These are phyloP conservation scores for Frankliniella fusca DNA, from an alignment of 2,888 invertebrate species.

Conservation along the genomic window DNA sequence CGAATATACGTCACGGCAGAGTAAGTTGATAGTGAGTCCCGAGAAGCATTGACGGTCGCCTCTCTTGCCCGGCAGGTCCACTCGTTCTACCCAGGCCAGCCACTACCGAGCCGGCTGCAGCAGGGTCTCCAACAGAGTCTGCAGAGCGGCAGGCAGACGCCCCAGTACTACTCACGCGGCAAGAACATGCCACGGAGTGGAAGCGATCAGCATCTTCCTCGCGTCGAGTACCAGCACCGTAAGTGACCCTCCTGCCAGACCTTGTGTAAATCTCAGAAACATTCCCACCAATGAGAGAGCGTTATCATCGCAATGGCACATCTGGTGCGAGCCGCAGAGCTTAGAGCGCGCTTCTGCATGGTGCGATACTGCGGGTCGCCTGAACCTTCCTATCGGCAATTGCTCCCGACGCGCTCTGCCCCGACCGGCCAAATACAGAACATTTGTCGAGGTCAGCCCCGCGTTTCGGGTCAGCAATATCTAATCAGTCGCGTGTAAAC, in stretches of 20 bases:
- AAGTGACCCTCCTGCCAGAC: constrained; percentile 28
- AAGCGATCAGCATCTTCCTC: constrained; percentile 84
- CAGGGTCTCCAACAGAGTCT: constrained; percentile 6
- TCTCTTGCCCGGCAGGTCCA: constrained; percentile 58
- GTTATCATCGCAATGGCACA: neutral
- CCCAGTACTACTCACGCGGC: constrained; percentile 38
- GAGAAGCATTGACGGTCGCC: constrained; percentile 22
- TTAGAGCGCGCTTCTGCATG: too few relatives aligned
- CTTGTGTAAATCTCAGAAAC: neutral
- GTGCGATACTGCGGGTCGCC: too few relatives aligned
- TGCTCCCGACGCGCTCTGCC: too few relatives aligned
- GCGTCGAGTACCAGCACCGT: constrained; percentile 65
- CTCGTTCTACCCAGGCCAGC: constrained; percentile 67
- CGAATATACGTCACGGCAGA: too few relatives aligned
- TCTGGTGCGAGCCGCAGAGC: neutral
- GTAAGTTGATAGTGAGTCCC: neutral
- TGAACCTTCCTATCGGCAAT: too few relatives aligned
- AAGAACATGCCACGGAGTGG: constrained; percentile 71
- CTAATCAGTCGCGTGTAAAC: too few relatives aligned
- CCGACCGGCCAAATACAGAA: too few relatives aligned
- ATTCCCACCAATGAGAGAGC: neutral
- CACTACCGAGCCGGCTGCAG: constrained; percentile 10
- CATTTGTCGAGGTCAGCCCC: too few relatives aligned
- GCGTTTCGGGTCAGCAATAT: too few relatives aligned
- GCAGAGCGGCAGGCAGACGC: constrained; percentile 36